These are phyloP conservation scores for Tetragonisca angustula DNA, from an alignment of 2,888 invertebrate genomes.

Conservation along the genomic window DNA sequence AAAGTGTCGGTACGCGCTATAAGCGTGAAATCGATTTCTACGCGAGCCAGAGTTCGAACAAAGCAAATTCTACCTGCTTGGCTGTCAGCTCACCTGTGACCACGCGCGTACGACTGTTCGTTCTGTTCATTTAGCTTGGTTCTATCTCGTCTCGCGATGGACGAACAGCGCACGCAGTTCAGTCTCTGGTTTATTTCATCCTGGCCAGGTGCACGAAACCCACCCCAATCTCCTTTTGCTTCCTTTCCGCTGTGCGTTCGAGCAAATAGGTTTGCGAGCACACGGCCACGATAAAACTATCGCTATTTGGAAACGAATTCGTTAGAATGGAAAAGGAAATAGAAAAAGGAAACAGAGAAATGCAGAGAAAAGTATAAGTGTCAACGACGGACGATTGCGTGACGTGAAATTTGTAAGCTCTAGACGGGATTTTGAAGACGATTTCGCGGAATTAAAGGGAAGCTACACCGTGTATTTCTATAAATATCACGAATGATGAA, in stretches of 20 bases:
- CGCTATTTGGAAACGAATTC: slow-evolving; percentile 11
- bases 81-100: slow-evolving; percentile 21
- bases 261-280: slow-evolving; percentile 44
- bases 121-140: slow-evolving; percentile 45
- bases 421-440: not conserved
- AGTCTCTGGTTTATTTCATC: slow-evolving; percentile 57
- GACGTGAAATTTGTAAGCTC: not conserved
- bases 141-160: slow-evolving; percentile 27
- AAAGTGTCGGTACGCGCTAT: slow-evolving; percentile 13
- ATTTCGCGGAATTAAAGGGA: not conserved
- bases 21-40: slow-evolving; percentile 47
- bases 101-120: slow-evolving; percentile 9
- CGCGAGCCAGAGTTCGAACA: slow-evolving; percentile 12
- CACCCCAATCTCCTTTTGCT: slow-evolving; percentile 28
- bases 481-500: no score
- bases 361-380: not conserved
- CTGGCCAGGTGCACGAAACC: slow-evolving; percentile 49
- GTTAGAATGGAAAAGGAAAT: no score
- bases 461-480: not conserved
- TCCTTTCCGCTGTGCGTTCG: slow-evolving; percentile 27
- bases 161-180: slow-evolving; percentile 36
- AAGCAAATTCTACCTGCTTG: slow-evolving; percentile 33
- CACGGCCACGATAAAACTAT: slow-evolving; percentile 48
- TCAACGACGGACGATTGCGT: no score
- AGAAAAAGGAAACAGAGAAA: not conserved